Percentiles rank a stretch among this genome's conserved stretches.
These are phyloP conservation scores for Scaptomyza pallida DNA, from an alignment of 1,140 invertebrate genomes.

Conservation along the genomic window DNA sequence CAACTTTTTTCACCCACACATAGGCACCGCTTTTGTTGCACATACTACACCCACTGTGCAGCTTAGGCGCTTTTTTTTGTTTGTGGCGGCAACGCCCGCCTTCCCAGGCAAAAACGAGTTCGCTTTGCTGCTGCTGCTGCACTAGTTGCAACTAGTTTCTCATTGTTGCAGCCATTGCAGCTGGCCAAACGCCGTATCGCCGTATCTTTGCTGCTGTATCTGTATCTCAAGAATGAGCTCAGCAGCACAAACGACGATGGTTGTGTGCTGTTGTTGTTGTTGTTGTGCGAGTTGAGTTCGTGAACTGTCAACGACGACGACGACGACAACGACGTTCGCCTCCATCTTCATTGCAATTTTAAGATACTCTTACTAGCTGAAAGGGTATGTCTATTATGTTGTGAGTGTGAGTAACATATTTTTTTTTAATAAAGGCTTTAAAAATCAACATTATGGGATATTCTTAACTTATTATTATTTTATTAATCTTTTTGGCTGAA, in stretches of 20 bases:
- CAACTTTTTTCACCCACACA: conserved; percentile 22
- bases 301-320: conserved; percentile 73
- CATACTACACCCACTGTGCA: conserved; percentile 24
- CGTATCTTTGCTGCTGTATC: conserved; percentile 65
- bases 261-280: too few relatives aligned
- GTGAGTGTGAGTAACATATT: too few relatives aligned
- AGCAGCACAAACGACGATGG: conserved; percentile 22
- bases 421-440: too few relatives aligned
- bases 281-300: conserved; percentile 46
- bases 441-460: too few relatives aligned
- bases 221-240: conserved; percentile 68
- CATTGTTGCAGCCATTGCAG: conserved; percentile 49
- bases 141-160: conserved; percentile 1
- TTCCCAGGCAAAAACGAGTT: conserved; percentile 46
- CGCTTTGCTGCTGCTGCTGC: conserved; percentile 6
- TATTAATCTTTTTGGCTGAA: too few relatives aligned
- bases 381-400: background rate
- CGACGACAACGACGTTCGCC: conserved; percentile 9
- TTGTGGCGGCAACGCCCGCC: conserved; percentile 51
- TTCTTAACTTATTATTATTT: too few relatives aligned
- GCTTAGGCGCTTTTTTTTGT: conserved; percentile 15
- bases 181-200: conserved; percentile 60
- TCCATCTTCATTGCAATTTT: conserved; percentile 44
- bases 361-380: background rate
- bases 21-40: background rate